Percentiles rank a stretch among this genome's conserved stretches.
Conservation (phyloP, 2,797 vertebrate genomes). For the Yasuhikotakia modesta region DNA sequence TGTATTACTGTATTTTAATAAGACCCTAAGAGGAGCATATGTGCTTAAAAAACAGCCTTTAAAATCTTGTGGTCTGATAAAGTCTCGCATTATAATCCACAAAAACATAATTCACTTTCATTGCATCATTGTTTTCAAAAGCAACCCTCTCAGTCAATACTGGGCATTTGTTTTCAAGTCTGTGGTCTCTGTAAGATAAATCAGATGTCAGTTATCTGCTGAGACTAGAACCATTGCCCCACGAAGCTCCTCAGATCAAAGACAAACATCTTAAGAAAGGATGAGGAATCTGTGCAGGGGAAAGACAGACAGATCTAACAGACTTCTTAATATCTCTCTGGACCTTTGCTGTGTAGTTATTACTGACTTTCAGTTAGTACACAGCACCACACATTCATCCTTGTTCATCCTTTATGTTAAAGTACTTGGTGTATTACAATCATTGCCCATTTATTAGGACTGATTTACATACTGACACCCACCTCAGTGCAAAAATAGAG, state of each 20-base stretch:
- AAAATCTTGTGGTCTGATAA: no score
- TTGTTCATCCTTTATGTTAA: not conserved
- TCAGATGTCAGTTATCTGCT: not conserved
- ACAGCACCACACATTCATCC: not conserved
- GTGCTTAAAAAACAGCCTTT: no score
- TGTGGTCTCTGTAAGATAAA: not conserved
- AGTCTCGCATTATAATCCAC: no score
- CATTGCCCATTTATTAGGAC: not conserved
- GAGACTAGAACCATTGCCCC: not conserved
- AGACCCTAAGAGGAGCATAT: no score
- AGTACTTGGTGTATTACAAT: not conserved
- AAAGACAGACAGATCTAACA: not conserved
- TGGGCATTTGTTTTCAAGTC: not conserved
- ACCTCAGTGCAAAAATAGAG: not conserved
- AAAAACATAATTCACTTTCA: no score
- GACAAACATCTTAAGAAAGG: constrained; percentile 18
- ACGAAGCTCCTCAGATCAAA: constrained; percentile 1
- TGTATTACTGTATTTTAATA: no score
- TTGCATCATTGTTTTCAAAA: not conserved
- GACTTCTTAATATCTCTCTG: not conserved
- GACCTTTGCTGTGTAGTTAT: constrained; percentile 5
- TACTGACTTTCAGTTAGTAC: not conserved
- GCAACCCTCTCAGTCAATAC: not conserved
- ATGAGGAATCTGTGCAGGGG: constrained; percentile 6
- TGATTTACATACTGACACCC: not conserved